phyloP scores from a whole-genome alignment of 1,140 invertebrate genomes.

The Drosophila willistoni region DNA sequence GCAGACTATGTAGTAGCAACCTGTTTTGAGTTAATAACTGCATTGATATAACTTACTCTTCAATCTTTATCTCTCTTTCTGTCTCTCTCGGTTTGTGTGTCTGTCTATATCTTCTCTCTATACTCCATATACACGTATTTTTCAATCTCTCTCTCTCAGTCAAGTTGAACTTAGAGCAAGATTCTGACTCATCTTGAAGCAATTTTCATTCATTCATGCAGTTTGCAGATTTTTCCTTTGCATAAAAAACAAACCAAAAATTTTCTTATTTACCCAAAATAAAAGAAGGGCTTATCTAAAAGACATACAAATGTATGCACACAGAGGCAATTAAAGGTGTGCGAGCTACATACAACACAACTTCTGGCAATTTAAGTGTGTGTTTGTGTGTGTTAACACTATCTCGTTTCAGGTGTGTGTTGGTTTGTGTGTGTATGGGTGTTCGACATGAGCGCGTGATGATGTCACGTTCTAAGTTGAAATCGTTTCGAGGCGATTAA shows the following conservation, averaged over 20 bases:
- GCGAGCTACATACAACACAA: neutral
- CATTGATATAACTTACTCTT: slow-evolving; percentile 8
- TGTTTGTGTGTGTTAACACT: slow-evolving; percentile 37
- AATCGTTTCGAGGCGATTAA: slow-evolving; percentile 72
- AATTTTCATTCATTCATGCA: slow-evolving; percentile 11
- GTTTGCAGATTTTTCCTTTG: neutral
- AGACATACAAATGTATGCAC: neutral
- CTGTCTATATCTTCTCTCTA: slow-evolving; percentile 7
- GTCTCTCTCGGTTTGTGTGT: slow-evolving; percentile 8
- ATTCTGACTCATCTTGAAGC: slow-evolving; percentile 7
- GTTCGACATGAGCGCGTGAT: slow-evolving; percentile 69
- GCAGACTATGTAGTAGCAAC: slow-evolving; percentile 11
- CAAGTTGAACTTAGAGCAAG: neutral
- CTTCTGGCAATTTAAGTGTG: neutral
- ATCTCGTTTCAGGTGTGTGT: slow-evolving; percentile 36
- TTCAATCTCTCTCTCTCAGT: neutral
- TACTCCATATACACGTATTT: slow-evolving; percentile 20
- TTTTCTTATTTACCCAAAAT: slow-evolving; percentile 1
- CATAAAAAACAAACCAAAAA: neutral
- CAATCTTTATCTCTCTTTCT: slow-evolving; percentile 10
- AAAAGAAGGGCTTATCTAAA: slow-evolving; percentile 2
- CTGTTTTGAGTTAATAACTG: slow-evolving; percentile 27
- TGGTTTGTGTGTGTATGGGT: slow-evolving; percentile 22
- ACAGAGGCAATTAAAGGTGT: slow-evolving; percentile 5
- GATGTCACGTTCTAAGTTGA: slow-evolving; percentile 81